Percentiles rank a stretch among this genome's conserved stretches.
These are phyloP conservation scores for Catharus fuscescens DNA, from an alignment of 2,113 vertebrate species.

Conservation along the genomic window DNA sequence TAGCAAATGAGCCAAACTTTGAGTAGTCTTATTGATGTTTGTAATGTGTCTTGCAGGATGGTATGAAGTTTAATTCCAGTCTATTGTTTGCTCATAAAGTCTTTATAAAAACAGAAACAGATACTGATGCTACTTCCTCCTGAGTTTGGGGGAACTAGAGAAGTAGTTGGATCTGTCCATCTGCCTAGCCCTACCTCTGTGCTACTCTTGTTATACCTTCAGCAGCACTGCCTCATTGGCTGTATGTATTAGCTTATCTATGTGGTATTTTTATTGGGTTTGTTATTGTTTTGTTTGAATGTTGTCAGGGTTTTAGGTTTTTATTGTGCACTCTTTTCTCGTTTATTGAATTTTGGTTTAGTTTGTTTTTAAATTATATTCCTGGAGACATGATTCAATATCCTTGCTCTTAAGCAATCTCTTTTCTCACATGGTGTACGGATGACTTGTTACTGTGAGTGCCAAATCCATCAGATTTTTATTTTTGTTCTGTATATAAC, in stretches of 20 bases:
- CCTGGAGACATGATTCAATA: background rate
- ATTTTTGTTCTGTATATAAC: background rate
- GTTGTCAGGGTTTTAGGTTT: background rate
- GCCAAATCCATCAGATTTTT: background rate
- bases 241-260: background rate
- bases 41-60: background rate
- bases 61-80: background rate
- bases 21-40: background rate
- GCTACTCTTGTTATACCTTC: background rate
- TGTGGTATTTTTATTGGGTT: background rate
- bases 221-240: rapidly evolving
- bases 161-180: background rate
- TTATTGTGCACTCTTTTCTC: background rate
- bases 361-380: background rate
- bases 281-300: background rate
- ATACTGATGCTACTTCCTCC: background rate
- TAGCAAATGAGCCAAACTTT: background rate
- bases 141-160: background rate
- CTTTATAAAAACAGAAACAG: background rate
- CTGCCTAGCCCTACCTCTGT: background rate
- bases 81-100: background rate
- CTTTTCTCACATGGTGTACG: background rate
- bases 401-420: background rate
- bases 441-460: background rate
- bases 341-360: background rate